Evolutionary conservation across 2,113 vertebrate species (phyloP), one percentile per base, ranked within the genome.

Genomic region (Parus major): DNA sequence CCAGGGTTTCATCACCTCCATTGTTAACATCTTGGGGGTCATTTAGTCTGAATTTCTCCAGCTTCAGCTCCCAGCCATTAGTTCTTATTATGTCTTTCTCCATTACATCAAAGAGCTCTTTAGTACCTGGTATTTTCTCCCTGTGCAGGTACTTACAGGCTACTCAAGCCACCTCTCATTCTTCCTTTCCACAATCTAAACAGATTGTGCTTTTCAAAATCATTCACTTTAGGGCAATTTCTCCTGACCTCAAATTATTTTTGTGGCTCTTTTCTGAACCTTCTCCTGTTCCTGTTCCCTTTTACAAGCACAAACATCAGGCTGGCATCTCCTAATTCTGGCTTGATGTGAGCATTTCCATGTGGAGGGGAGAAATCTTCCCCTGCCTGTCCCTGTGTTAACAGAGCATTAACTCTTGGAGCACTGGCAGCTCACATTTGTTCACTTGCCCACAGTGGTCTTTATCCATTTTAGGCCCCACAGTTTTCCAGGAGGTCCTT

Each of bases 91-190:
- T 39, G 49, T 36, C 17, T 82, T 87, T 94, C 87, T 94, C 66
- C 71, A 76, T 79, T 47, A 71, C 76, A 91, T 71, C 88, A 79
- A 85, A 85, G 70, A 93, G 78, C 46, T 49, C 78, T 85, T 86
- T 56, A 87, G 78, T 36, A 44, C 82, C 61, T 61, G 75, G 49
- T 85, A 46, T 87, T 94, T 87, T 72, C 78, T 91, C 57, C 63
- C 82, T 42, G 23, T 36, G 53, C 86, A 88, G 53, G 78, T 82
- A 79, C 92, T 93, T 56, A 76, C 2, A 5, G 3, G 0, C 61
- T 96, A 64, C 92, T 90, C 90, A 60, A 57, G 57, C 88, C 78
- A 76, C 71, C 82, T 90, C 90, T 90, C 73, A 28, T 73, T 94
- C 36, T 61, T 78, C 46, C 63, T 53, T 75, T 60, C 70, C 77